Evolutionary conservation across 2,888 invertebrate genomes (phyloP).

Genomic region (Gortyna flavago): DNA sequence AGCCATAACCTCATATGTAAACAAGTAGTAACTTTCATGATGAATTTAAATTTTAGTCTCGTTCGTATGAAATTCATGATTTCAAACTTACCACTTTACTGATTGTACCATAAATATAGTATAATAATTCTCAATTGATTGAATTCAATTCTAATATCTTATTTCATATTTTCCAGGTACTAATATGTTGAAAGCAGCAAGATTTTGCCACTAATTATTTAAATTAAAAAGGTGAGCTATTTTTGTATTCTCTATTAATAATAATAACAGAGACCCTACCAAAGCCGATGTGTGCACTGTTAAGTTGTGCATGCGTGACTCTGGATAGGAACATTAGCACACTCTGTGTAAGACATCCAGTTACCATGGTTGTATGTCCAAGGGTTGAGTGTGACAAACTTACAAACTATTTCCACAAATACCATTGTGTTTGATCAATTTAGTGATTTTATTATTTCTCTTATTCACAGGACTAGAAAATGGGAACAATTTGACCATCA

Average conservation of each 20-base stretch:
- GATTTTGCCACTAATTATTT: neutral
- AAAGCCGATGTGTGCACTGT: conserved; percentile 87
- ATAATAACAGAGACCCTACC: conserved; percentile 81
- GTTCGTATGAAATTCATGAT: conserved; percentile 83
- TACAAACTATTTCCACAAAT: neutral
- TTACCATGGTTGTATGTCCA: conserved; percentile 76
- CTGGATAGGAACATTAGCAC: conserved; percentile 88
- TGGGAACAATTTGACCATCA: neutral
- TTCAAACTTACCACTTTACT: conserved; percentile 79
- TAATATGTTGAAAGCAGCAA: neutral
- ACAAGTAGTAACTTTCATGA: conserved; percentile 60
- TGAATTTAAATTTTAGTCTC: conserved; percentile 74
- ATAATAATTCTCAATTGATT: neutral
- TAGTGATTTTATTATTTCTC: neutral
- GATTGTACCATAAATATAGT: conserved; percentile 51
- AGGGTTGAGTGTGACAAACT: conserved; percentile 69
- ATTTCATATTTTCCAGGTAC: conserved; percentile 32
- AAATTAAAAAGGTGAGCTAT: conserved; percentile 9
- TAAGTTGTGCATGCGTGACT: conserved; percentile 82
- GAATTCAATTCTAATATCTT: neutral
- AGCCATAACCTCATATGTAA: neutral
- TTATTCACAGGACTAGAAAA: neutral
- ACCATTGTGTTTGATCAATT: neutral
- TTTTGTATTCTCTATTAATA: neutral
- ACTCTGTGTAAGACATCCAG: conserved; percentile 86